A percentile compares a stretch with the other conserved stretches of the same genome.
Conservation (phyloP, 2,113 vertebrate species). For the Coregonus clupeaformis region DNA sequence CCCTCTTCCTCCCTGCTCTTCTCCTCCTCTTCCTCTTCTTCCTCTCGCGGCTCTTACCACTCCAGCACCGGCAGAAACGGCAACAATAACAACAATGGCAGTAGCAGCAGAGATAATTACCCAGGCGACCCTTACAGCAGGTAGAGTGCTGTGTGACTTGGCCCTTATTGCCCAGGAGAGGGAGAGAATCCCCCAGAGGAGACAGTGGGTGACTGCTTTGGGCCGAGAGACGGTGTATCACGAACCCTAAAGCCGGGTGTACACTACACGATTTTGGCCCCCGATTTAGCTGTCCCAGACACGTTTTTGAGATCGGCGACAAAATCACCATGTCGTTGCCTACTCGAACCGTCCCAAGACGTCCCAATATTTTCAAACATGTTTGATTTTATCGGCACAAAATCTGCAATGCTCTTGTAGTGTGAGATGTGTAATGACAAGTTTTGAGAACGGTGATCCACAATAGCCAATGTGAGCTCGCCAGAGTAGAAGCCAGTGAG, state of each 20-base stretch:
- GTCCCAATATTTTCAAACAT: too few species aligned
- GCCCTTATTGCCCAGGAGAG: constrained; percentile 22
- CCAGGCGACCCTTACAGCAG: constrained; percentile 71
- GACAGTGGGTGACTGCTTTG: not conserved
- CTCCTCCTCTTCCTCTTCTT: constrained; percentile 58
- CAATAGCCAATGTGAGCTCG: not conserved
- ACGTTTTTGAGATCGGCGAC: too few species aligned
- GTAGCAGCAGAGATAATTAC: constrained; percentile 45
- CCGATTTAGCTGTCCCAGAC: too few species aligned
- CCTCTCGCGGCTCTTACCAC: constrained; percentile 53
- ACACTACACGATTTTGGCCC: too few species aligned
- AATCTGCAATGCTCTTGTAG: too few species aligned
- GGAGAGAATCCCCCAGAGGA: not conserved
- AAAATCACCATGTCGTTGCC: too few species aligned
- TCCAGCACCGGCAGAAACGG: constrained; percentile 27
- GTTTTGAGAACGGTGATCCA: too few species aligned
- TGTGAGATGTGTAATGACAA: too few species aligned
- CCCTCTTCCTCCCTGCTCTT: constrained; percentile 54
- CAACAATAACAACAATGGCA: constrained; percentile 36
- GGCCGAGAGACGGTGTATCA: not conserved
- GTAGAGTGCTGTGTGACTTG: constrained; percentile 52
- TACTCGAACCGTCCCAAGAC: too few species aligned
- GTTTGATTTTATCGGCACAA: too few species aligned
- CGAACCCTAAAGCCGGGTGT: not conserved
- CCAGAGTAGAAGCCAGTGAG: constrained; percentile 4